A percentile compares a stretch with the other conserved stretches of the same genome.
phyloP scores from a whole-genome alignment of 1,140 invertebrate species.

The Lethrus apterus region DNA sequence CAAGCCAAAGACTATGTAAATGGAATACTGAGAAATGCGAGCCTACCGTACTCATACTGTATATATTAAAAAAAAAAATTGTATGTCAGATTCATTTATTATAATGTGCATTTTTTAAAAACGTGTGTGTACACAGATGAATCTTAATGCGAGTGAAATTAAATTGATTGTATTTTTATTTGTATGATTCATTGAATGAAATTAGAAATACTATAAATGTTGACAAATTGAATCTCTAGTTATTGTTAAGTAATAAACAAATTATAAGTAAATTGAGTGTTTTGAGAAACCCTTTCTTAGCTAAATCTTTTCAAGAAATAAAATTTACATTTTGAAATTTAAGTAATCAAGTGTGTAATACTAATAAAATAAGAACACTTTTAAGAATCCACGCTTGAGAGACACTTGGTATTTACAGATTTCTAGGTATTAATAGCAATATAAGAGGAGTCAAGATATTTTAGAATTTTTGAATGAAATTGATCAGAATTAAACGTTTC shows the following conservation, averaged over 20 bases:
- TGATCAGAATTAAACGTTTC: too few species aligned
- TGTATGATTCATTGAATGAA: not conserved
- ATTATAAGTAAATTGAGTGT: too few species aligned
- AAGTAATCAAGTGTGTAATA: too few species aligned
- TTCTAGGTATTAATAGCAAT: too few species aligned
- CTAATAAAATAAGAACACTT: too few species aligned
- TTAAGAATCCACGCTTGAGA: too few species aligned
- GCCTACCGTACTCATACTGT: constrained; percentile 5
- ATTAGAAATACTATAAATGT: constrained; percentile 14
- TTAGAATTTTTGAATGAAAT: too few species aligned
- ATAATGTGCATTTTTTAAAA: not conserved
- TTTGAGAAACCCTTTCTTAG: too few species aligned
- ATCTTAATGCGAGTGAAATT: not conserved
- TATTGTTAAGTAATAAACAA: constrained; percentile 14
- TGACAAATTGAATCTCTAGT: constrained; percentile 10
- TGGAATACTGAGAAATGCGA: constrained; percentile 3
- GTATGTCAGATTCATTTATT: not conserved
- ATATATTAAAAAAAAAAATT: not conserved
- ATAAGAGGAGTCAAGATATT: too few species aligned
- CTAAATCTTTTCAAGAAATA: too few species aligned
- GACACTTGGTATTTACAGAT: too few species aligned
- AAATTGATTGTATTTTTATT: constrained; percentile 2
- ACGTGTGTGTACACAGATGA: not conserved
- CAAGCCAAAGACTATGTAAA: constrained; percentile 15
- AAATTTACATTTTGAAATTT: too few species aligned